These are phyloP conservation scores for Brachyptera risi DNA, from an alignment of 2,888 invertebrate genomes.

Conservation along the genomic window DNA sequence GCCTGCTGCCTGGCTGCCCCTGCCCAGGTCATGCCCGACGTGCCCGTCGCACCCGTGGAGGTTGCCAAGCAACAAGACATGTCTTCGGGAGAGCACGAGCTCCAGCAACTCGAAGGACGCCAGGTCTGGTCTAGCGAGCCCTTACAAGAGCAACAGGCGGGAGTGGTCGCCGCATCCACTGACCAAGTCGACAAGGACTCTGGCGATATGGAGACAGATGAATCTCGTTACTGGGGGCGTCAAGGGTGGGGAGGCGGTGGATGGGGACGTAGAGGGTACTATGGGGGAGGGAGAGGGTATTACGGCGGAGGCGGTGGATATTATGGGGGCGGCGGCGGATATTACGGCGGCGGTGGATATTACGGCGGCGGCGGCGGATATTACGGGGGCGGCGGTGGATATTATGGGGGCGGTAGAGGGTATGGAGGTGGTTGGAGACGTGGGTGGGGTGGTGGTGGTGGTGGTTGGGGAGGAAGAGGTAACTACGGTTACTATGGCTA, in stretches of 20 bases:
- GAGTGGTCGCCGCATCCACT: too few relatives aligned
- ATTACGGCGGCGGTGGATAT: neutral
- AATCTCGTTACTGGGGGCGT: neutral
- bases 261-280: neutral
- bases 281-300: neutral
- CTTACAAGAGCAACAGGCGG: neutral
- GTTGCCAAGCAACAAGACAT: neutral
- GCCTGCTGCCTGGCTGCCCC: too few relatives aligned
- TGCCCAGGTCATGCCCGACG: neutral
- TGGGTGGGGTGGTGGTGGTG: neutral
- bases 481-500: neutral
- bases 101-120: neutral
- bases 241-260: neutral
- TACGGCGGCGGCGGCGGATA: neutral
- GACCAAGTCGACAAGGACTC: neutral
- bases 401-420: neutral
- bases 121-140: neutral
- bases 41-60: neutral
- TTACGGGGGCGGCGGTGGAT: neutral
- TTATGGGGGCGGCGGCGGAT: neutral
- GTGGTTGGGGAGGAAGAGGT: neutral
- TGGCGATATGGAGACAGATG: conserved; percentile 10
- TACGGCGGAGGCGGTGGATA: neutral
- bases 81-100: neutral
- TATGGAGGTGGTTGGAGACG: too few relatives aligned